These are phyloP conservation scores for Melanargia galathea DNA, from an alignment of 2,888 invertebrate species.

Conservation along the genomic window DNA sequence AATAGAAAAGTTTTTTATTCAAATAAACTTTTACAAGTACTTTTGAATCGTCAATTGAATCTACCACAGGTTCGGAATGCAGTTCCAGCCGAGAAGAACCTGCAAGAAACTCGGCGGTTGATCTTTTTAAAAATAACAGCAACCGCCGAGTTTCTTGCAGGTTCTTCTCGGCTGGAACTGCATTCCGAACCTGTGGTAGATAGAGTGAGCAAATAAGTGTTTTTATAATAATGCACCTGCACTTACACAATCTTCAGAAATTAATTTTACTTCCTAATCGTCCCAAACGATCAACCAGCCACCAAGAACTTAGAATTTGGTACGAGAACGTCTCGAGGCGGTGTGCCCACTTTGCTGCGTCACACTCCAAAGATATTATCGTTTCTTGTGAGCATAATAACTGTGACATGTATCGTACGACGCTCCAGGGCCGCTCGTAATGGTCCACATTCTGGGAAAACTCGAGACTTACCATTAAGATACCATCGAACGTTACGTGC, in stretches of 20 bases:
- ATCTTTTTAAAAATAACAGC: too few relatives aligned
- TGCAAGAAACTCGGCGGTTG: too few relatives aligned
- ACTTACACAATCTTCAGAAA: conserved; percentile 21
- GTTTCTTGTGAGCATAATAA: conserved; percentile 78
- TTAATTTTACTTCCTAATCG: conserved; percentile 52
- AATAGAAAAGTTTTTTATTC: too few relatives aligned
- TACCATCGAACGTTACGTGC: conserved; percentile 61
- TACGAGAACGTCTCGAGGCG: conserved; percentile 58
- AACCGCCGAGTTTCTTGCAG: too few relatives aligned
- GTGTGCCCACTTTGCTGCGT: conserved; percentile 64
- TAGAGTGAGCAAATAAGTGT: too few relatives aligned
- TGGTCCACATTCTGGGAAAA: conserved; percentile 77
- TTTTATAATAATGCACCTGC: background rate
- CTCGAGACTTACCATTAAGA: conserved; percentile 68
- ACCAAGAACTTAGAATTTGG: conserved; percentile 50
- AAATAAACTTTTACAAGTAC: too few relatives aligned
- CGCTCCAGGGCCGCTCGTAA: conserved; percentile 71
- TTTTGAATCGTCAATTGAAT: too few relatives aligned
- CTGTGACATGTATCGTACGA: conserved; percentile 79
- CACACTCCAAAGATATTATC: conserved; percentile 75
- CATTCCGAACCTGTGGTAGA: too few relatives aligned
- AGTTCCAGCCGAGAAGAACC: too few relatives aligned
- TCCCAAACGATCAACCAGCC: conserved; percentile 59
- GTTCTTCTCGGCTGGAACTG: too few relatives aligned
- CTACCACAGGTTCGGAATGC: too few relatives aligned